These are phyloP conservation scores for Mola mola DNA, from an alignment of 2,113 vertebrate genomes.

Conservation along the genomic window DNA sequence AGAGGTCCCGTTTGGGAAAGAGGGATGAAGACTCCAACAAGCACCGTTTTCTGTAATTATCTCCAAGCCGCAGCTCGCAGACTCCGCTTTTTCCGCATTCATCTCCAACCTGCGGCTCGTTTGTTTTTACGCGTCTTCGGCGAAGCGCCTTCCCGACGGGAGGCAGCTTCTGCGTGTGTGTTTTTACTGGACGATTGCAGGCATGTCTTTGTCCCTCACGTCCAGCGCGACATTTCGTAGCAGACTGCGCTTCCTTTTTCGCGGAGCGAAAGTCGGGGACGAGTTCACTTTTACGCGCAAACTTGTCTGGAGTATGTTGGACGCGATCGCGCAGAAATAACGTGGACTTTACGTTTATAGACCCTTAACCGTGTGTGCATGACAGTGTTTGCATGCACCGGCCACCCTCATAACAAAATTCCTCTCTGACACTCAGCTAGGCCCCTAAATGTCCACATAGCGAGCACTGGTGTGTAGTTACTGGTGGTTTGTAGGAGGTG, in stretches of 20 bases:
- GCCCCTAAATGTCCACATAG: too few relatives aligned
- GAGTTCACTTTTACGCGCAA: slow-evolving; percentile 61
- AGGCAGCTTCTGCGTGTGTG: slow-evolving; percentile 38
- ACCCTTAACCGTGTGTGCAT: slow-evolving; percentile 40
- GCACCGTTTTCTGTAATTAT: slow-evolving; percentile 30
- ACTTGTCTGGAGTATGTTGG: too few relatives aligned
- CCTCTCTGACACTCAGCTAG: slow-evolving; percentile 22
- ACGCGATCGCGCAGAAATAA: slow-evolving; percentile 55
- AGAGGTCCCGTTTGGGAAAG: slow-evolving; percentile 56
- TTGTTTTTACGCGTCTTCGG: slow-evolving; percentile 53
- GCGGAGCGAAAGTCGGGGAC: slow-evolving; percentile 20
- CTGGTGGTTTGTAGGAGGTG: slow-evolving; percentile 46
- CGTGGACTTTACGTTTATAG: slow-evolving; percentile 68
- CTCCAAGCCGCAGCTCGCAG: slow-evolving; percentile 33
- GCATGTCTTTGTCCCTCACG: slow-evolving; percentile 29
- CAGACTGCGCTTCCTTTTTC: neutral
- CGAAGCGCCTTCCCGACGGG: slow-evolving; percentile 48
- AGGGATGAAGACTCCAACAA: slow-evolving; percentile 30
- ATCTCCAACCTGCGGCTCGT: slow-evolving; percentile 39
- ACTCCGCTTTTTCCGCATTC: slow-evolving; percentile 37
- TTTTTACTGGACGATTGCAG: slow-evolving; percentile 15
- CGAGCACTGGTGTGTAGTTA: neutral
- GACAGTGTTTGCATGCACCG: neutral
- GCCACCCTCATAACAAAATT: slow-evolving; percentile 21
- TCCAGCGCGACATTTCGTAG: slow-evolving; percentile 7